phyloP scores from a whole-genome alignment of 2,888 invertebrate species.

The Xestia c-nigrum region DNA sequence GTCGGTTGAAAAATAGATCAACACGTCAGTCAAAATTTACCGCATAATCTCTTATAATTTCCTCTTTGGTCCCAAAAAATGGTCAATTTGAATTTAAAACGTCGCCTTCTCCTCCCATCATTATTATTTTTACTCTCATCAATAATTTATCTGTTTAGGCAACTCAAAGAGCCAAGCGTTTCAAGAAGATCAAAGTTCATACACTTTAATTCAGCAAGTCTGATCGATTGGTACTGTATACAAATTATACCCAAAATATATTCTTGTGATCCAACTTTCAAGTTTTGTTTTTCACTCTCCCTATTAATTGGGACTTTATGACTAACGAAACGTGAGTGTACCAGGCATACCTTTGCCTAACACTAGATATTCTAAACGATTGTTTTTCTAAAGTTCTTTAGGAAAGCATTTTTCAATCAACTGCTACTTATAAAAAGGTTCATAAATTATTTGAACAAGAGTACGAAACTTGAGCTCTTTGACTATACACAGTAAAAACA shows the following conservation, averaged over 20 bases:
- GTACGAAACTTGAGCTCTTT: neutral
- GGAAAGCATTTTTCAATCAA: neutral
- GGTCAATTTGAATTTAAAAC: neutral
- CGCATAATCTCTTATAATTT: neutral
- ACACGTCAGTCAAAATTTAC: neutral
- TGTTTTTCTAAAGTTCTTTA: neutral
- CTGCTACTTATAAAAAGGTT: neutral
- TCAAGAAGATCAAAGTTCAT: constrained; percentile 33
- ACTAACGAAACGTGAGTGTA: neutral
- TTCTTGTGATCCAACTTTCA: neutral
- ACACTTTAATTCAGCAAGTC: constrained; percentile 40
- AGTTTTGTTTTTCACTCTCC: neutral
- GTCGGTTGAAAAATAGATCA: neutral
- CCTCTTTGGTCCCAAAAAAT: neutral
- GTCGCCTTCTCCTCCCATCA: neutral
- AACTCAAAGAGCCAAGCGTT: constrained; percentile 10
- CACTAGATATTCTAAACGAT: neutral
- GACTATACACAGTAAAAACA: neutral
- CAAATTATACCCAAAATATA: constrained; percentile 35
- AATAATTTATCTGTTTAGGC: constrained; percentile 45
- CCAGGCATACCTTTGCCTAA: neutral
- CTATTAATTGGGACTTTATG: neutral
- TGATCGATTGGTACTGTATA: constrained; percentile 38
- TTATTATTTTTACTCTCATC: constrained; percentile 31
- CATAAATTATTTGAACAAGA: neutral